These are phyloP conservation scores for Lasioglossum malachurum DNA, from an alignment of 2,888 invertebrate species.

Conservation along the genomic window DNA sequence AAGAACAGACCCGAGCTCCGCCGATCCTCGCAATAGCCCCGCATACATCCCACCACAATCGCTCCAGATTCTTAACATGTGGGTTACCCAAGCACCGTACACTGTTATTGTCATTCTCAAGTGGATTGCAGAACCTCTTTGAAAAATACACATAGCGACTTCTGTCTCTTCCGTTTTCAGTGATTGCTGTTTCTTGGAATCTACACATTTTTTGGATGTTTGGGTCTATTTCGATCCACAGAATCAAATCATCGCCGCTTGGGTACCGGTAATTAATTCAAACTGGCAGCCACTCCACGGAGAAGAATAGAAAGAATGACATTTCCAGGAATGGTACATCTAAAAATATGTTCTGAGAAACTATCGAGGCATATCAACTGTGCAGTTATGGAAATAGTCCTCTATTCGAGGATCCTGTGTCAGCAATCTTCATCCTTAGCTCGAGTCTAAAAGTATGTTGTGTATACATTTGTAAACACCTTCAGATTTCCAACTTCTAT, in stretches of 20 bases:
- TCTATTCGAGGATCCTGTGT: too few species aligned
- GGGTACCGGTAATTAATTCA: too few species aligned
- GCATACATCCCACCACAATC: neutral
- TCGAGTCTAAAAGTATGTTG: too few species aligned
- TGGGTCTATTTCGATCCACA: too few species aligned
- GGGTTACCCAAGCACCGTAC: neutral
- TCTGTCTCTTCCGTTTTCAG: neutral
- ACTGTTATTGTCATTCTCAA: neutral
- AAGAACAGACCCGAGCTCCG: neutral
- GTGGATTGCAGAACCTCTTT: neutral
- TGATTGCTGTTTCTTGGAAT: neutral
- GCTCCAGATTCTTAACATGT: conserved; percentile 1
- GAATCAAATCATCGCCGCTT: too few species aligned
- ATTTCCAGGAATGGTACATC: too few species aligned
- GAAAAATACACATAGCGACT: neutral
- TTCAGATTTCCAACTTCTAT: neutral
- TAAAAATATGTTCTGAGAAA: too few species aligned
- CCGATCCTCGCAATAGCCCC: neutral
- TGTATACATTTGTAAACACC: neutral
- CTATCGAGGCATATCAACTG: too few species aligned
- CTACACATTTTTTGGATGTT: neutral
- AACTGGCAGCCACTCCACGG: too few species aligned
- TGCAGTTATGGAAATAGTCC: too few species aligned
- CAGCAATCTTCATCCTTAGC: too few species aligned
- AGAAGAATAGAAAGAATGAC: too few species aligned